phyloP scores from a whole-genome alignment of 2,797 vertebrate species.

The Dicrostonyx torquatus region DNA sequence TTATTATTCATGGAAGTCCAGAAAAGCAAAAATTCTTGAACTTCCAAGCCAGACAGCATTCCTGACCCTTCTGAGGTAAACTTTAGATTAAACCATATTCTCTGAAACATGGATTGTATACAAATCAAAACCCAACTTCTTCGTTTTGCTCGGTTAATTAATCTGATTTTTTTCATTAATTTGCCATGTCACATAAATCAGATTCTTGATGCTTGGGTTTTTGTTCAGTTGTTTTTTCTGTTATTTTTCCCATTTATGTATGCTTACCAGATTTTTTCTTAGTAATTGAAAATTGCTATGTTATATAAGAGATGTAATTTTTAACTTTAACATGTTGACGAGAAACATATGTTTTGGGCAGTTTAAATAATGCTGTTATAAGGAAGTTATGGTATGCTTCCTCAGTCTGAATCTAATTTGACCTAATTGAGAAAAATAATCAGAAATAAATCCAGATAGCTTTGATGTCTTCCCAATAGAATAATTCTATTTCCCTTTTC shows the following conservation, averaged over 20 bases:
- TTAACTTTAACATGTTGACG: constrained; percentile 7
- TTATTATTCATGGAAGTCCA: neutral
- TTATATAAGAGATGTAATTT: neutral
- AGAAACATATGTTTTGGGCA: constrained; percentile 45
- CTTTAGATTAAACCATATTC: constrained; percentile 39
- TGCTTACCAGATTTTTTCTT: neutral
- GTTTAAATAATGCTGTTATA: constrained; percentile 23
- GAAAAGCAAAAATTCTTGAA: neutral
- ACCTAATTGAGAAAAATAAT: constrained; percentile 57
- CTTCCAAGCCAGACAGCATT: neutral
- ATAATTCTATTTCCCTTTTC: constrained; percentile 54
- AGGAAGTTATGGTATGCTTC: constrained; percentile 53
- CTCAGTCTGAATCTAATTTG: constrained; percentile 58
- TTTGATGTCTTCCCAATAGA: constrained; percentile 52
- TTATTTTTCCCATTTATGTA: neutral
- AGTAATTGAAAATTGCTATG: constrained; percentile 11
- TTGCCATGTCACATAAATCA: neutral
- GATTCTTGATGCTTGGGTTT: neutral
- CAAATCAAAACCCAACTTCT: neutral
- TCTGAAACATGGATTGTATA: neutral
- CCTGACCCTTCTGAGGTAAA: neutral
- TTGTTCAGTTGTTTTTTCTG: neutral
- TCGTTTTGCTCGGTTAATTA: neutral
- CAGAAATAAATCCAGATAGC: constrained; percentile 55
- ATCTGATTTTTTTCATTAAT: neutral